A percentile compares a stretch with the other conserved stretches of the same genome.
Conservation (phyloP, 1,140 invertebrate genomes). For the Danaus plexippus region DNA sequence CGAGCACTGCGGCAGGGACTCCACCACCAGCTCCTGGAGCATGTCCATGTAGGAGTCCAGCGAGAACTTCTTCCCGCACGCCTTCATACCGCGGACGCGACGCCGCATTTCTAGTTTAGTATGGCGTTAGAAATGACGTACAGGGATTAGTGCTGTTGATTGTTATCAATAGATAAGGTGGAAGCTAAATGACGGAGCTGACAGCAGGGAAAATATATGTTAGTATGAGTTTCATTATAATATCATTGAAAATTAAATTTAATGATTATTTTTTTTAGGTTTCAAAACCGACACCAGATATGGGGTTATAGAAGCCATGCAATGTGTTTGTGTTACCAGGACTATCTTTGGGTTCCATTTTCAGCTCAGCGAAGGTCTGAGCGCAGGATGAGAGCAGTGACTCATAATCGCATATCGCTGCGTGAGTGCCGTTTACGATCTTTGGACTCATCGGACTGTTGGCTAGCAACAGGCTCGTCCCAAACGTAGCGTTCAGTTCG, state of each 20-base stretch:
- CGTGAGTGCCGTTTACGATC: slow-evolving; percentile 96
- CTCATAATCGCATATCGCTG: slow-evolving; percentile 92
- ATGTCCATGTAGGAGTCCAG: slow-evolving; percentile 93
- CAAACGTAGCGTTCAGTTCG: slow-evolving; percentile 88
- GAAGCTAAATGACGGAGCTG: too few relatives aligned
- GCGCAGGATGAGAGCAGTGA: slow-evolving; percentile 86
- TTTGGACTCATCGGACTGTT: slow-evolving; percentile 98
- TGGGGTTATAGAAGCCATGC: slow-evolving; percentile 1
- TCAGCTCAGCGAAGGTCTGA: slow-evolving; percentile 78
- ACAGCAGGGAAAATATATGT: too few relatives aligned
- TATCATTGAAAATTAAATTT: slow-evolving; percentile 19
- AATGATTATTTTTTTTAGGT: slow-evolving; percentile 1
- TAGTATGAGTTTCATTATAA: too few relatives aligned
- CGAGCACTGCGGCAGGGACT: slow-evolving; percentile 73
- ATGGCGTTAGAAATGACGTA: too few relatives aligned
- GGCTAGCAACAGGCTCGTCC: slow-evolving; percentile 91
- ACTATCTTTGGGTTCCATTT: slow-evolving; percentile 81
- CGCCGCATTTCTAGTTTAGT: slow-evolving; percentile 75
- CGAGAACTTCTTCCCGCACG: slow-evolving; percentile 88
- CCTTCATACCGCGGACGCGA: slow-evolving; percentile 87
- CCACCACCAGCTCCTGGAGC: slow-evolving; percentile 78
- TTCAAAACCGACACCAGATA: background rate
- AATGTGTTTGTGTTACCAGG: slow-evolving; percentile 74
- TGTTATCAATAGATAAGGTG: too few relatives aligned
- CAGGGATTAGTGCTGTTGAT: too few relatives aligned